phyloP scores from a whole-genome alignment of 53 echinoderm and acorn worm genomes.

The Henricia sp. region DNA sequence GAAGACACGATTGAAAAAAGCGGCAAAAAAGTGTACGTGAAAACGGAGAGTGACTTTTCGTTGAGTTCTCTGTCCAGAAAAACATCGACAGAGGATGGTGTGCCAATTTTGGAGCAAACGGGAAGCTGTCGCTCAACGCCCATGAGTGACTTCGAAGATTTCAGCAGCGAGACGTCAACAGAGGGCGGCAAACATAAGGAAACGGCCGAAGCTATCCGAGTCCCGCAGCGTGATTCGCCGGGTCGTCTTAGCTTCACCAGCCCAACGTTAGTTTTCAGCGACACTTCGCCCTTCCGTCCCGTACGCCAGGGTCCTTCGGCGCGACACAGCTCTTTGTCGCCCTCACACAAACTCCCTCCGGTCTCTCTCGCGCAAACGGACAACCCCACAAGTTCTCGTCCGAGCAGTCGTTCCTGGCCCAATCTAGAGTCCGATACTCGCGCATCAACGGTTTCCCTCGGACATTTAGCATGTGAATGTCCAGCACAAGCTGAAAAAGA shows the following conservation, averaged over 20 bases:
- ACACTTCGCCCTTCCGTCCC: slow-evolving; percentile 81
- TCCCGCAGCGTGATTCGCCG: slow-evolving; percentile 1
- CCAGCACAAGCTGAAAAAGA: slow-evolving; percentile 32
- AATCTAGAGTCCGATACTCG: slow-evolving; percentile 11
- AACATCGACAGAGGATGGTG: neutral
- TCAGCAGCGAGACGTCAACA: slow-evolving; percentile 35
- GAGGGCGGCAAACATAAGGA: slow-evolving; percentile 7
- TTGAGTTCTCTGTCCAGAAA: neutral
- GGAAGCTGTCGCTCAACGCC: slow-evolving; percentile 28
- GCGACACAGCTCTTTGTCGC: slow-evolving; percentile 38
- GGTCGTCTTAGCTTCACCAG: slow-evolving; percentile 8
- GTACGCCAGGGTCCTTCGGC: slow-evolving; percentile 68
- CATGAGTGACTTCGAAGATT: slow-evolving; percentile 49
- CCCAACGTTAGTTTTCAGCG: slow-evolving; percentile 74
- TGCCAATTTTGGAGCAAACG: neutral
- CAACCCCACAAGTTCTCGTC: neutral
- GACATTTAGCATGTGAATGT: slow-evolving; percentile 9
- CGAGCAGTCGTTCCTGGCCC: slow-evolving; percentile 30
- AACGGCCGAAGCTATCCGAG: slow-evolving; percentile 8
- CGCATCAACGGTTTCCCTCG: neutral
- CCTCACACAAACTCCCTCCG: slow-evolving; percentile 12
- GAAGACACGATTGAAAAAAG: neutral
- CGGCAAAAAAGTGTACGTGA: slow-evolving; percentile 3
- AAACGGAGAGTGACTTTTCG: slow-evolving; percentile 35
- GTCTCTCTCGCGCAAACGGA: neutral